Percentiles rank a stretch among this genome's conserved stretches.
phyloP scores from a whole-genome alignment of 2,888 invertebrate genomes.

The Asteroscopus sphinx region DNA sequence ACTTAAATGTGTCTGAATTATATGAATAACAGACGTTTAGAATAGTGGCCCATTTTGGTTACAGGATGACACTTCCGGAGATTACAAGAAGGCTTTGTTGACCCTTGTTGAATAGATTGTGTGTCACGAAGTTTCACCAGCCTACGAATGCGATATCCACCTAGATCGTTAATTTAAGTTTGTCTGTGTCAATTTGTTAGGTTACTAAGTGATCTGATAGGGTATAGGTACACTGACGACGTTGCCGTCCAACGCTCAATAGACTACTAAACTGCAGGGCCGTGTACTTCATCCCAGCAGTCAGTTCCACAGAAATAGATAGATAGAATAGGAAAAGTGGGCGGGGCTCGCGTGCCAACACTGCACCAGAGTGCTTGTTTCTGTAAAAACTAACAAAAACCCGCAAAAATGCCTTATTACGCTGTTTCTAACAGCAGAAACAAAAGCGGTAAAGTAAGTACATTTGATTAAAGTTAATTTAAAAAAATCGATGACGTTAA shows the following conservation, averaged over 20 bases:
- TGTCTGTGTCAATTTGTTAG: slow-evolving; percentile 82
- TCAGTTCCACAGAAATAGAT: too few relatives aligned
- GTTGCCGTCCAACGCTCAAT: slow-evolving; percentile 35
- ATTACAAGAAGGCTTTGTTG: slow-evolving; percentile 97
- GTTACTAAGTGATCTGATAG: slow-evolving; percentile 68
- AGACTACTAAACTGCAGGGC: slow-evolving; percentile 13
- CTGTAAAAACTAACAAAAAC: too few relatives aligned
- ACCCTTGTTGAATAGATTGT: slow-evolving; percentile 93
- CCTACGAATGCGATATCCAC: slow-evolving; percentile 71
- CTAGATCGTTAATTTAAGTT: slow-evolving; percentile 79
- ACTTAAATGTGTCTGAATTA: slow-evolving; percentile 45
- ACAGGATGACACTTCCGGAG: slow-evolving; percentile 97
- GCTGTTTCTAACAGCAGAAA: too few relatives aligned
- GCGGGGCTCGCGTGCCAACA: too few relatives aligned
- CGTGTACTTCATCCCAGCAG: slow-evolving; percentile 24
- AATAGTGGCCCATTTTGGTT: slow-evolving; percentile 86
- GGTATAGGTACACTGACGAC: slow-evolving; percentile 56
- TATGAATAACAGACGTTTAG: slow-evolving; percentile 69
- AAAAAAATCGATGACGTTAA: too few relatives aligned
- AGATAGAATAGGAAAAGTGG: too few relatives aligned
- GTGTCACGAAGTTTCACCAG: slow-evolving; percentile 65
- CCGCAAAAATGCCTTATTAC: too few relatives aligned
- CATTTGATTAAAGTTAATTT: too few relatives aligned
- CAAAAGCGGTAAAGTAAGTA: too few relatives aligned
- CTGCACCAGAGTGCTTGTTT: too few relatives aligned